Evolutionary conservation across 1,140 invertebrate species (phyloP).

Genomic region (Drosophila sulfurigaster): DNA sequence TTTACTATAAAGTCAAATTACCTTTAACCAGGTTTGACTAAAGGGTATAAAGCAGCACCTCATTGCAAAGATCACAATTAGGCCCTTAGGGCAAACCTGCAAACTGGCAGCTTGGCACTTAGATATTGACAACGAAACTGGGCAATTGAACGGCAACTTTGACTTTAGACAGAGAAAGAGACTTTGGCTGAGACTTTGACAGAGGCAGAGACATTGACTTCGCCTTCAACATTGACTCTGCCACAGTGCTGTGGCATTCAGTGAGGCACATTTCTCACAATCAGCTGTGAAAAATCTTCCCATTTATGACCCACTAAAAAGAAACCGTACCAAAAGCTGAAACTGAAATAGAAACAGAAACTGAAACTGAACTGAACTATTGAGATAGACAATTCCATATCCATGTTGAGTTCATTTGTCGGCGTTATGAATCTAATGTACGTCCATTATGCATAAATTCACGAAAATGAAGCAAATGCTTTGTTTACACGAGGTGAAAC

Average conservation of each 20-base stretch:
- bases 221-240: neutral
- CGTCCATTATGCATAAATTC: slow-evolving; percentile 82
- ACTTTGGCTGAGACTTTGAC: neutral
- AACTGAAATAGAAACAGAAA: slow-evolving; percentile 52
- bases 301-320: slow-evolving; percentile 82
- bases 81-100: slow-evolving; percentile 10
- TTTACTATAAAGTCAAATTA: neutral
- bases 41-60: slow-evolving; percentile 19
- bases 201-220: neutral
- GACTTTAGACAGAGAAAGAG: neutral
- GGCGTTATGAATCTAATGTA: slow-evolving; percentile 82
- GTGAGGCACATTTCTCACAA: slow-evolving; percentile 70
- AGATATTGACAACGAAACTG: slow-evolving; percentile 15
- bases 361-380: neutral
- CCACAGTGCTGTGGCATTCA: slow-evolving; percentile 68
- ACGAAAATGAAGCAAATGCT: slow-evolving; percentile 70
- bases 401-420: slow-evolving; percentile 50
- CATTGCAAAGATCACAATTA: slow-evolving; percentile 39
- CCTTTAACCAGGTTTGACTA: neutral
- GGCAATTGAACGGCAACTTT: neutral
- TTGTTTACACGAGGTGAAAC: slow-evolving; percentile 73
- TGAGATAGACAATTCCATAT: neutral
- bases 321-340: slow-evolving; percentile 33
- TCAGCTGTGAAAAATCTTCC: slow-evolving; percentile 81
- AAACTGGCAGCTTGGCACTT: slow-evolving; percentile 14